Evolutionary conservation across 2,113 vertebrate species (phyloP).

Genomic region (Pituophis catenifer): DNA sequence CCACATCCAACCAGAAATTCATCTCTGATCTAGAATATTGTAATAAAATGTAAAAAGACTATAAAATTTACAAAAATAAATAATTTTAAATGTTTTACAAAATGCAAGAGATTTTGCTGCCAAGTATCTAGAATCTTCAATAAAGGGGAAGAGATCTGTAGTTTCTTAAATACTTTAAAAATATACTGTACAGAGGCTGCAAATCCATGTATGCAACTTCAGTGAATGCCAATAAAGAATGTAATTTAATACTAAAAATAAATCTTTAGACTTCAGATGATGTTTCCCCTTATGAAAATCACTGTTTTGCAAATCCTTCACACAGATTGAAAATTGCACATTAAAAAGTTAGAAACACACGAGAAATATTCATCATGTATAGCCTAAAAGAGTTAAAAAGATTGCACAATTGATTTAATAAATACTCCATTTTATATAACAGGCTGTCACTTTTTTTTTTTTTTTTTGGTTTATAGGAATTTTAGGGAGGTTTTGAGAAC

Average conservation of each 20-base stretch:
- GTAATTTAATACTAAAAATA: constrained; percentile 65
- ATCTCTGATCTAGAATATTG: constrained; percentile 63
- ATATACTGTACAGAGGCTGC: constrained; percentile 54
- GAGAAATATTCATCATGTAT: constrained; percentile 25
- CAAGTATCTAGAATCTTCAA: constrained; percentile 53
- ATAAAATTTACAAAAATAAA: constrained; percentile 77
- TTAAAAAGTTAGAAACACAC: constrained; percentile 61
- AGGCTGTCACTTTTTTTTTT: constrained; percentile 36
- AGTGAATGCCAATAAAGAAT: constrained; percentile 41
- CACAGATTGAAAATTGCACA: constrained; percentile 72
- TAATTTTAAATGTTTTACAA: constrained; percentile 70
- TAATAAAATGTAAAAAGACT: constrained; percentile 74
- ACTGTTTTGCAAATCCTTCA: constrained; percentile 63
- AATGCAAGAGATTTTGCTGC: constrained; percentile 61
- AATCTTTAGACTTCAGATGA: constrained; percentile 63
- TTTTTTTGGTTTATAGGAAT: constrained; percentile 48
- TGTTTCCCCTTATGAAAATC: constrained; percentile 59
- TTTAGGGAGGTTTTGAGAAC: constrained; percentile 55
- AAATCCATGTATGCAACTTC: constrained; percentile 45
- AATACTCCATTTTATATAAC: constrained; percentile 46
- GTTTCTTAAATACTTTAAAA: constrained; percentile 55
- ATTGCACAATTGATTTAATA: constrained; percentile 72
- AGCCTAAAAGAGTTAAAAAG: constrained; percentile 55
- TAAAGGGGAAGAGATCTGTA: constrained; percentile 43
- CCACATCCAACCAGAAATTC: constrained; percentile 70